These are phyloP conservation scores for Ips nitidus DNA, from an alignment of 1,140 invertebrate genomes.

Conservation along the genomic window DNA sequence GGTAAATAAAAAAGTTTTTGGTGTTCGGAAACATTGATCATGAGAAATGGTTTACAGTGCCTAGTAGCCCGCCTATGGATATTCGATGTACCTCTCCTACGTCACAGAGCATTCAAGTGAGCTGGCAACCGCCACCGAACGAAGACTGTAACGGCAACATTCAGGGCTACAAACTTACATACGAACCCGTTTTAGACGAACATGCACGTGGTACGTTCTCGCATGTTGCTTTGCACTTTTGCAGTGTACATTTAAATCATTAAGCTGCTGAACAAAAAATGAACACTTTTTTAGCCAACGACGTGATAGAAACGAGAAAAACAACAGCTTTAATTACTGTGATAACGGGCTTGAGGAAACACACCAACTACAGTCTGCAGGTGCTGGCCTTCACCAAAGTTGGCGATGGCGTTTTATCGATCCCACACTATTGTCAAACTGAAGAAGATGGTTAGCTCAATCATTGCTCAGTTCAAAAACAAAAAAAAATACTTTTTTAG, in stretches of 20 bases:
- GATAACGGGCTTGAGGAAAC: slow-evolving; percentile 69
- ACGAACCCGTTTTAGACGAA: slow-evolving; percentile 66
- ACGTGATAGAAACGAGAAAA: slow-evolving; percentile 68
- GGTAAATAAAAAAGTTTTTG: slow-evolving; percentile 56
- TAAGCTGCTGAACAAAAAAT: not conserved
- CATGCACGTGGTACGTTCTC: slow-evolving; percentile 53
- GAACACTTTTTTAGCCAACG: slow-evolving; percentile 49
- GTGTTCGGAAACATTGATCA: not conserved
- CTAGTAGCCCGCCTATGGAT: slow-evolving; percentile 71
- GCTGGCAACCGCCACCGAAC: slow-evolving; percentile 80
- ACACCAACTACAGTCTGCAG: slow-evolving; percentile 85
- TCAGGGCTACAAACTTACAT: slow-evolving; percentile 79
- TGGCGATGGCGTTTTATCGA: slow-evolving; percentile 74
- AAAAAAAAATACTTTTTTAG: not conserved
- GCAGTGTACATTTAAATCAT: not conserved
- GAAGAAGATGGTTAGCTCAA: slow-evolving; percentile 72
- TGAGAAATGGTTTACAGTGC: slow-evolving; percentile 57
- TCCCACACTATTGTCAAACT: slow-evolving; percentile 74
- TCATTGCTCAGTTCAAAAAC: not conserved
- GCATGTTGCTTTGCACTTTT: no score
- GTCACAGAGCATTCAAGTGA: slow-evolving; percentile 76
- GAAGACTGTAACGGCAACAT: slow-evolving; percentile 77
- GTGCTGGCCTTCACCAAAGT: slow-evolving; percentile 79
- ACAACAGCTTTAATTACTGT: slow-evolving; percentile 69
- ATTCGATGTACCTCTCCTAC: slow-evolving; percentile 70